Conservation (phyloP, 1,140 invertebrate species). For the Helicoverpa armigera region DNA sequence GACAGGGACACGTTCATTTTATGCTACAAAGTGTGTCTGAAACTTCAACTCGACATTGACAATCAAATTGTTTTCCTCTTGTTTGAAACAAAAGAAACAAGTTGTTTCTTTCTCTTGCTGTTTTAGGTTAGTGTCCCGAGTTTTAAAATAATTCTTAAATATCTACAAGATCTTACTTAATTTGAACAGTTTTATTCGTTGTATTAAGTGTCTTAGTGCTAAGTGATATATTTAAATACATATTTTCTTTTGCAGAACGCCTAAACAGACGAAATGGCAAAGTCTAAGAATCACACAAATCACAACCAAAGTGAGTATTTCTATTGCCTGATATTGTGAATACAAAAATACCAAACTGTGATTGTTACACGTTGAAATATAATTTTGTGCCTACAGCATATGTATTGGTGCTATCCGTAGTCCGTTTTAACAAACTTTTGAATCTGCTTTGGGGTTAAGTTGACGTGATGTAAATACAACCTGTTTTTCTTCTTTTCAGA, state of each 20-base stretch:
- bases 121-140: constrained; percentile 65
- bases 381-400: not conserved
- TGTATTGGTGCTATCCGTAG: not conserved
- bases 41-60: constrained; percentile 9
- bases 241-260: constrained; percentile 73
- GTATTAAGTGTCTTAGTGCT: not conserved
- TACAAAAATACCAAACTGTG: not conserved
- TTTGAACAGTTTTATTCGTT: constrained; percentile 14
- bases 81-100: too few relatives aligned
- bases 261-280: constrained; percentile 92
- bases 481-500: constrained; percentile 88
- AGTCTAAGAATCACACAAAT: constrained; percentile 99
- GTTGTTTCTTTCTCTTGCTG: constrained; percentile 52
- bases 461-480: constrained; percentile 24
- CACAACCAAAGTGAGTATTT: constrained; percentile 97
- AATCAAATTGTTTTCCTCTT: constrained; percentile 36
- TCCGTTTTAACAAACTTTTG: not conserved
- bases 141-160: constrained; percentile 55
- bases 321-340: not conserved
- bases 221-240: constrained; percentile 25
- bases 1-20: not conserved
- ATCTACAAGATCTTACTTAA: constrained; percentile 63
- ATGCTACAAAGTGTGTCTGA: constrained; percentile 1
- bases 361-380: not conserved
- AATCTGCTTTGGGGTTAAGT: not conserved